Base-by-base conservation (phyloP, 2,888 invertebrate species). In the Iphiclides podalirius region DNA sequence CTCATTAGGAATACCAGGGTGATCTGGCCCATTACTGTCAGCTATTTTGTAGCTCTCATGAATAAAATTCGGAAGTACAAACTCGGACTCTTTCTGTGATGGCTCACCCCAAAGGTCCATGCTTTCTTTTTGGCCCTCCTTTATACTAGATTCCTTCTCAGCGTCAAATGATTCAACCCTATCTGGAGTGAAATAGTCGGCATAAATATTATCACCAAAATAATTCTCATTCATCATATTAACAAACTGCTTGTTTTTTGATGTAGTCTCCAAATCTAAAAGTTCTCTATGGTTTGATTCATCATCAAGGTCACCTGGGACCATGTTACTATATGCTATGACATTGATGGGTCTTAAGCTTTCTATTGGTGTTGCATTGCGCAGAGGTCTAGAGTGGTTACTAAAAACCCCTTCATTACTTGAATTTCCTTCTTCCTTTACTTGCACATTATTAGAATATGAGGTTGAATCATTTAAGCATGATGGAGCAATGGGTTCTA, bases 181-280 rank as follows among this genome's bases (percentile, higher is more conserved):
- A 36, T 88, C 86, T 0, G 87, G 75, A 0, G 86, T 82, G 47
- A 87, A 88, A 55, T 88, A 88, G 53, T 87, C 88, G 1, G 84
- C 83, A 55, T 89, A 89, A 36, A 86, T 82, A 54, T 87, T 87
- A 57, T 89, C 87, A 0, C 88, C 86, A 45, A 88, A 86, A 54
- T 89, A 89, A 53, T 87, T 86, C 33, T 88, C 88, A 55, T 78
- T 86, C 72, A 88, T 88, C 81, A 89, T 84, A 48, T 63, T 85
- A 3, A 83, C 88, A 58, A 87, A 85, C 54, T 87, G 86, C 50
- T 87, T 88, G 54, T 74, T 86, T 57, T 87, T 87, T 0, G 81
- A 76, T 12, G 81, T 66, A 1, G 79, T 75, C 59, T 86, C 87
- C 1, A 86, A 64, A 50, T 85, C 84, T 11, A 87, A 61, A 1